These are phyloP conservation scores for Acleris laterana DNA, from an alignment of 2,888 invertebrate genomes.

Conservation along the genomic window DNA sequence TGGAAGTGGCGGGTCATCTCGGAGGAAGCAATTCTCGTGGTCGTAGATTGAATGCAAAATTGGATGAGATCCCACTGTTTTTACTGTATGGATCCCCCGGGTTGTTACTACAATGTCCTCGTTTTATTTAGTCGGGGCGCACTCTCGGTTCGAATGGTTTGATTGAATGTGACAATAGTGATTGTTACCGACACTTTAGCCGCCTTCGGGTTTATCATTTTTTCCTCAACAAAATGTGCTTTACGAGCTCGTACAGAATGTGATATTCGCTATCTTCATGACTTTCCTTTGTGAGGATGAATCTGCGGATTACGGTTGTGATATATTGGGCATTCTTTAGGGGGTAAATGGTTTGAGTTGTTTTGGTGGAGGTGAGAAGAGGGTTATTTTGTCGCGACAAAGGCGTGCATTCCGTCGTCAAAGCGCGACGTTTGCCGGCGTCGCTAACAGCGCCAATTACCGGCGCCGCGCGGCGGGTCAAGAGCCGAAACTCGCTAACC, in stretches of 20 bases:
- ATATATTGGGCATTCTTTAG: slow-evolving; percentile 29
- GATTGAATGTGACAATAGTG: slow-evolving; percentile 82
- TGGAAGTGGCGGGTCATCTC: slow-evolving; percentile 82
- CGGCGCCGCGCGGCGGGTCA: slow-evolving; percentile 25
- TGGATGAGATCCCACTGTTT: slow-evolving; percentile 81
- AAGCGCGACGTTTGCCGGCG: slow-evolving; percentile 39
- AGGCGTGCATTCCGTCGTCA: slow-evolving; percentile 39
- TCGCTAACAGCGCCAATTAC: slow-evolving; percentile 52
- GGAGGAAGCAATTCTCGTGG: slow-evolving; percentile 80
- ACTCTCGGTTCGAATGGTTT: slow-evolving; percentile 70
- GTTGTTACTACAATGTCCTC: slow-evolving; percentile 66
- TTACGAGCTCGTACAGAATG: slow-evolving; percentile 28
- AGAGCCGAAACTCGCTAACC: slow-evolving; percentile 32
- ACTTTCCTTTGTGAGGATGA: slow-evolving; percentile 14
- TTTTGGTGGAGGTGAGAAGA: slow-evolving; percentile 41
- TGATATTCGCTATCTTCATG: slow-evolving; percentile 12
- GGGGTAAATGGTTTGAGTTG: slow-evolving; percentile 29
- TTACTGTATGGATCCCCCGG: slow-evolving; percentile 73
- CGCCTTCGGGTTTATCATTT: slow-evolving; percentile 52
- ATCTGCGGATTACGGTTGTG: slow-evolving; percentile 18
- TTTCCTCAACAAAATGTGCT: slow-evolving; percentile 29
- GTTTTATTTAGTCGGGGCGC: slow-evolving; percentile 72
- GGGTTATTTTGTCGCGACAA: slow-evolving; percentile 48
- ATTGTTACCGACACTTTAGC: slow-evolving; percentile 68
- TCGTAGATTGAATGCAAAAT: slow-evolving; percentile 84